phyloP scores from a whole-genome alignment of 2,888 invertebrate genomes.

The Melinopterus prodromus region DNA sequence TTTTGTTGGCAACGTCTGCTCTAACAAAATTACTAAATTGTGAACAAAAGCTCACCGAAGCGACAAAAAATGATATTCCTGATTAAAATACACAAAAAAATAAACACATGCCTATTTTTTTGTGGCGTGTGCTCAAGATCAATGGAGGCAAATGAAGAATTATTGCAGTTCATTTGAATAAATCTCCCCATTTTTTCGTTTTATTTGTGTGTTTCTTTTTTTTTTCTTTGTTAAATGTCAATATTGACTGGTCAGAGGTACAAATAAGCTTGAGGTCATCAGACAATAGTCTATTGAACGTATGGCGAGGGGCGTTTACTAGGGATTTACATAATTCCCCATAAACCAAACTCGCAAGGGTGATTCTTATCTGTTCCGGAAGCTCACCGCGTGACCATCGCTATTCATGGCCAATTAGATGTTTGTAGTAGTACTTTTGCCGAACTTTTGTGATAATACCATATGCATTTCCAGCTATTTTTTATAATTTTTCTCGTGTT shows the following conservation, averaged over 20 bases:
- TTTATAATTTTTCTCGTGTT: no score
- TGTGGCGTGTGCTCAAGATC: background rate
- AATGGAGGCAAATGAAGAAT: background rate
- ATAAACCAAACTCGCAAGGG: background rate
- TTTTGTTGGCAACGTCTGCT: no score
- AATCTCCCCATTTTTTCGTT: background rate
- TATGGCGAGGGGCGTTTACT: background rate
- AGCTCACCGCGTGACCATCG: background rate
- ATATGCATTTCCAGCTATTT: no score
- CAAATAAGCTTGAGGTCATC: background rate
- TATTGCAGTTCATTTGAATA: background rate
- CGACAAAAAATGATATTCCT: background rate
- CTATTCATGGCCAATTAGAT: background rate
- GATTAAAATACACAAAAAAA: background rate
- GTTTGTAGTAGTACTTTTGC: background rate
- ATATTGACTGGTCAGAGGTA: background rate
- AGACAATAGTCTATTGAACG: background rate
- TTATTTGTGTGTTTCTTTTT: background rate
- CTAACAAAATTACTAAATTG: no score
- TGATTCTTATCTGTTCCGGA: background rate
- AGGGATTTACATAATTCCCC: background rate
- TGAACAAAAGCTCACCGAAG: no score
- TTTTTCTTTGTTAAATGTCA: background rate
- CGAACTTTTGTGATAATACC: no score
- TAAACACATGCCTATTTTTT: background rate